Percentiles rank a stretch among this genome's conserved stretches.
phyloP scores from a whole-genome alignment of 1,140 invertebrate species.

The Spodoptera litura region DNA sequence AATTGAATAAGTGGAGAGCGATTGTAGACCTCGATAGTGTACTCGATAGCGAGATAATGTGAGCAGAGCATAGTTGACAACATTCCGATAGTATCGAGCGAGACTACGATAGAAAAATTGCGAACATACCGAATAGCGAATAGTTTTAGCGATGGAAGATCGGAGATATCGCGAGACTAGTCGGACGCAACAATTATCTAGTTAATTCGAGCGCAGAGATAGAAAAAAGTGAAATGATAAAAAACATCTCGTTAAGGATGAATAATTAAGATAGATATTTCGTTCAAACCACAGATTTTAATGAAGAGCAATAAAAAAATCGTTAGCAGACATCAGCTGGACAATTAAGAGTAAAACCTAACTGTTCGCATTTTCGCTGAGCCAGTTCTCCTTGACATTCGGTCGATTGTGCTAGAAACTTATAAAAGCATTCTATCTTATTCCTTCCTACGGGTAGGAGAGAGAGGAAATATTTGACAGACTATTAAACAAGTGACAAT shows the following conservation, averaged over 20 bases:
- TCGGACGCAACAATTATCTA: constrained; percentile 2
- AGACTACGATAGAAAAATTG: constrained; percentile 31
- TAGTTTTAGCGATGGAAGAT: constrained; percentile 15
- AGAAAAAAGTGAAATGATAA: background rate
- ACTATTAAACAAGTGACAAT: constrained; percentile 23
- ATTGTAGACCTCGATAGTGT: constrained; percentile 49
- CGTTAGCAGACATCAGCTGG: constrained; percentile 2
- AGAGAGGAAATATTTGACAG: constrained; percentile 23
- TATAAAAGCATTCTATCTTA: constrained; percentile 4
- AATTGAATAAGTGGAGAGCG: constrained; percentile 60
- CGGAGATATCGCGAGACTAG: background rate
- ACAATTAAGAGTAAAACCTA: constrained; percentile 29
- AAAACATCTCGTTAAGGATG: constrained; percentile 27
- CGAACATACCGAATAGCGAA: constrained; percentile 2
- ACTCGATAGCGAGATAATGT: constrained; percentile 44
- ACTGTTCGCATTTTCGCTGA: constrained; percentile 28
- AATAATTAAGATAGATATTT: constrained; percentile 21
- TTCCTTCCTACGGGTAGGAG: background rate
- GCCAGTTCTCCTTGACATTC: constrained; percentile 43
- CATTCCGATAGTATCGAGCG: constrained; percentile 36
- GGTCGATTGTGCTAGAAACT: constrained; percentile 28
- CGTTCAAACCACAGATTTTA: constrained; percentile 4
- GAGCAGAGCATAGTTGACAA: constrained; percentile 21
- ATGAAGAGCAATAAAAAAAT: constrained; percentile 31
- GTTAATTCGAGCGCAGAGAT: background rate